These are phyloP conservation scores for Drosophila lowei DNA, from an alignment of 1,140 invertebrate genomes.

Conservation along the genomic window DNA sequence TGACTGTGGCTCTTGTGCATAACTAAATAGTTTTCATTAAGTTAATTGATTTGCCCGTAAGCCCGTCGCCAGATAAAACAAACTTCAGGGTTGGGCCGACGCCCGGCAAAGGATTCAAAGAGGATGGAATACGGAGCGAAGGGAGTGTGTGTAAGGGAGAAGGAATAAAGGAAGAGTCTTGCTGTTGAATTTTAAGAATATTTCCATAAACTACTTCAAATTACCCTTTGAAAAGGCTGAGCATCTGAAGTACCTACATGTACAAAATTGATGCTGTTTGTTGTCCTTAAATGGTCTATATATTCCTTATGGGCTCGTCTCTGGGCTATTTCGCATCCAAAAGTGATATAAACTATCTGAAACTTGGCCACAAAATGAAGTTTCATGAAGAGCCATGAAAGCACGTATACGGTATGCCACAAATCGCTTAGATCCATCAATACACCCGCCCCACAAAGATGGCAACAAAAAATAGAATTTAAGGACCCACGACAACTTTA, in stretches of 20 bases:
- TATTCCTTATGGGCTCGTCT: not conserved
- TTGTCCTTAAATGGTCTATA: too few relatives aligned
- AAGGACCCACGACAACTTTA: constrained; percentile 53
- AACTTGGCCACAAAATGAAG: constrained; percentile 9
- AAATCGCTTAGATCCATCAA: constrained; percentile 42
- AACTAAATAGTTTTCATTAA: constrained; percentile 66
- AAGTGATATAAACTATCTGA: constrained; percentile 2
- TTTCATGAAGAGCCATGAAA: constrained; percentile 37
- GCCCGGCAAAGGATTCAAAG: not conserved
- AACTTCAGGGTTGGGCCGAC: not conserved
- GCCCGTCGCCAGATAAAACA: not conserved
- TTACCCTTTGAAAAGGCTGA: too few relatives aligned
- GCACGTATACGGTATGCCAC: constrained; percentile 12
- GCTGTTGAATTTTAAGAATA: too few relatives aligned
- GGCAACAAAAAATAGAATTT: constrained; percentile 43
- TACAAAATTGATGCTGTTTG: too few relatives aligned
- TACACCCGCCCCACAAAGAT: constrained; percentile 30
- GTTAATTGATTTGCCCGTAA: constrained; percentile 58
- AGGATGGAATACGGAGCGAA: not conserved
- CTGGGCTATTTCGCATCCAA: not conserved
- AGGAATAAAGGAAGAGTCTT: too few relatives aligned
- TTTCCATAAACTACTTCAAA: too few relatives aligned
- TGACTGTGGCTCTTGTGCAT: constrained; percentile 54
- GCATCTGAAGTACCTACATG: too few relatives aligned
- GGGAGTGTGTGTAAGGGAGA: too few relatives aligned